Evolutionary conservation across 2,797 vertebrate genomes (phyloP).

Genomic region (Podarcis lilfordi): DNA sequence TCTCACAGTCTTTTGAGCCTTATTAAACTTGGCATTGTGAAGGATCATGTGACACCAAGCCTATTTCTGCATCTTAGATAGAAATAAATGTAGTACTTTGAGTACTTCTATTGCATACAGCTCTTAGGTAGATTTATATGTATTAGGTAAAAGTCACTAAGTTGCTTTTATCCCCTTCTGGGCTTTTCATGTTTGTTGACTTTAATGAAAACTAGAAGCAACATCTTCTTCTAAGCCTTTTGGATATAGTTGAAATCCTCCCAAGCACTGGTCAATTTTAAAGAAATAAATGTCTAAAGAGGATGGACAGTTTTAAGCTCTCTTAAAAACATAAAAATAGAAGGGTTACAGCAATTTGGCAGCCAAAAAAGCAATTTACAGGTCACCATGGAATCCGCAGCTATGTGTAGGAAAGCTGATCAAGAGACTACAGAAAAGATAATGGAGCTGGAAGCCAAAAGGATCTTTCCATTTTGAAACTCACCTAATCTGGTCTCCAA

Average conservation of each 20-base stretch:
- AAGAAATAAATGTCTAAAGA: conserved; percentile 83
- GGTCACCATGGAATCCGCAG: conserved; percentile 74
- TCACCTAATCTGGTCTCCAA: conserved; percentile 86
- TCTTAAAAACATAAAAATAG: conserved; percentile 82
- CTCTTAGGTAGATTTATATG: conserved; percentile 87
- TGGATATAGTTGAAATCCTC: conserved; percentile 85
- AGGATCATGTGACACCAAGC: conserved; percentile 74
- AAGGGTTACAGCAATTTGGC: conserved; percentile 84
- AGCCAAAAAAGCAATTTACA: conserved; percentile 80
- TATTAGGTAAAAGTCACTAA: conserved; percentile 84
- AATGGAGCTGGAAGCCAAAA: conserved; percentile 77
- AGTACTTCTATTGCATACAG: conserved; percentile 81
- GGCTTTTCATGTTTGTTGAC: conserved; percentile 84
- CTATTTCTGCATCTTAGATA: conserved; percentile 76
- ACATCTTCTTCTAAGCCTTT: conserved; percentile 81
- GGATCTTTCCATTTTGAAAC: conserved; percentile 66
- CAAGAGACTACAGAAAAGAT: conserved; percentile 78
- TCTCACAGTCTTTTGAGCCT: conserved; percentile 74
- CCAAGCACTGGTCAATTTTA: conserved; percentile 82
- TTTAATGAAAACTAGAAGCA: conserved; percentile 80
- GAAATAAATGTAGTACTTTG: conserved; percentile 68
- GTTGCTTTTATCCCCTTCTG: conserved; percentile 82
- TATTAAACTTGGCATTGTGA: conserved; percentile 77
- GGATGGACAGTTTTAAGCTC: conserved; percentile 82
- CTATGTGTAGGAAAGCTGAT: conserved; percentile 81